Percentiles rank a stretch among this genome's conserved stretches.
These are phyloP conservation scores for Ceryle rudis DNA, from an alignment of 2,797 vertebrate species.

Conservation along the genomic window DNA sequence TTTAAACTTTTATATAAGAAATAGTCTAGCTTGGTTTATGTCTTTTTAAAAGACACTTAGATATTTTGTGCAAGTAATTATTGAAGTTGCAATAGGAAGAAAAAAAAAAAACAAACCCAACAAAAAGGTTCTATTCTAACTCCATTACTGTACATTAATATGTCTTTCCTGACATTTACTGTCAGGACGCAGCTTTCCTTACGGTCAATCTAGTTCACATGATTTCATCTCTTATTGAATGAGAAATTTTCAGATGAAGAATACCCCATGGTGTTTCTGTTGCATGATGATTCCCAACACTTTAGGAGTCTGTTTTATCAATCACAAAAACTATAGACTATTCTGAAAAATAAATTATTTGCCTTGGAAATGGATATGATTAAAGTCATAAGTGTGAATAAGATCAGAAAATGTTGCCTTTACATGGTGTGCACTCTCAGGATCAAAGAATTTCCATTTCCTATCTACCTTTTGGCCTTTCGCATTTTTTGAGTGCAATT, in stretches of 20 bases:
- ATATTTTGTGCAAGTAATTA: conserved; percentile 19
- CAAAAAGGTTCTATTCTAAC: not conserved
- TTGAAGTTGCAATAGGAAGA: not conserved
- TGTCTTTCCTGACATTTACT: conserved; percentile 58
- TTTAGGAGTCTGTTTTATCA: conserved; percentile 18
- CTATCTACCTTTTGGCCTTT: not conserved
- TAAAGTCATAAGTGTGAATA: not conserved
- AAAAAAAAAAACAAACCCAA: not conserved
- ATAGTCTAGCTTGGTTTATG: not conserved
- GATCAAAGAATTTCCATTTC: not conserved
- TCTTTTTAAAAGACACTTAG: conserved; percentile 21
- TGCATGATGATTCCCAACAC: not conserved
- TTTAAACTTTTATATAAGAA: not conserved
- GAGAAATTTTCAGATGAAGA: conserved; percentile 42
- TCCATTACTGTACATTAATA: conserved; percentile 37
- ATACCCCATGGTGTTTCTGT: conserved; percentile 12
- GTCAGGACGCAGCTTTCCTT: conserved; percentile 52
- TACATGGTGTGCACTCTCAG: not conserved
- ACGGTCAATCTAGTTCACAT: conserved; percentile 5
- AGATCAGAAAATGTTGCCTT: conserved; percentile 3
- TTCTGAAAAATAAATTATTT: conserved; percentile 31
- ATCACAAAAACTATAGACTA: not conserved
- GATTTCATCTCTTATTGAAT: conserved; percentile 25
- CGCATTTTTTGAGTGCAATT: not conserved
- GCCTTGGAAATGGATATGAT: not conserved